phyloP scores from a whole-genome alignment of 2,888 invertebrate species.

The Nemotelus nigrinus region DNA sequence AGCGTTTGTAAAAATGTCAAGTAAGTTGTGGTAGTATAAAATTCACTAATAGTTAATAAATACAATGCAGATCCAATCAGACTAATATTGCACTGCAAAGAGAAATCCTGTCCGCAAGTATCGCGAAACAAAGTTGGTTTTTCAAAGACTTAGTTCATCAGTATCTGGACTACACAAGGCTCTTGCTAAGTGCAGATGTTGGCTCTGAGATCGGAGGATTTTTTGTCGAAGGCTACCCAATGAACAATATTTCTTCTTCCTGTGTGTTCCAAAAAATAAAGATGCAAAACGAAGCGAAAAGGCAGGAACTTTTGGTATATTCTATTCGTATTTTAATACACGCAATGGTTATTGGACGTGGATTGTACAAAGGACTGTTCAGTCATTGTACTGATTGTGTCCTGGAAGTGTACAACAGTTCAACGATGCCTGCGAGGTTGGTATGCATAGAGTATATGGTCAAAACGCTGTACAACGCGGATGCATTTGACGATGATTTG shows the following conservation, averaged over 20 bases:
- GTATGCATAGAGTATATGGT: slow-evolving; percentile 56
- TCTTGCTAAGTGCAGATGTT: neutral
- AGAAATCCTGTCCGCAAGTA: slow-evolving; percentile 59
- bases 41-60: neutral
- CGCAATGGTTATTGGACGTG: slow-evolving; percentile 55
- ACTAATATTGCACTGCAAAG: slow-evolving; percentile 59
- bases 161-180: slow-evolving; percentile 52
- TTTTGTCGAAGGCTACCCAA: slow-evolving; percentile 51
- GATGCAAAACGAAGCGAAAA: slow-evolving; percentile 14
- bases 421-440: slow-evolving; percentile 56
- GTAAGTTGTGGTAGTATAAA: slow-evolving; percentile 19
- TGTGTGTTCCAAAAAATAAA: slow-evolving; percentile 54
- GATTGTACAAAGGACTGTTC: slow-evolving; percentile 55
- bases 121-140: slow-evolving; percentile 58
- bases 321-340: slow-evolving; percentile 56
- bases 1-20: slow-evolving; percentile 27
- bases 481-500: slow-evolving; percentile 45
- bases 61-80: slow-evolving; percentile 54
- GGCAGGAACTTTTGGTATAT: slow-evolving; percentile 51
- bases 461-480: slow-evolving; percentile 51
- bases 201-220: slow-evolving; percentile 53
- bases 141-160: slow-evolving; percentile 55
- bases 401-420: slow-evolving; percentile 56
- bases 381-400: slow-evolving; percentile 54
- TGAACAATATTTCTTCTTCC: slow-evolving; percentile 55